Conservation (phyloP, 2,888 invertebrate species). For the Synanthedon formicaeformis region DNA sequence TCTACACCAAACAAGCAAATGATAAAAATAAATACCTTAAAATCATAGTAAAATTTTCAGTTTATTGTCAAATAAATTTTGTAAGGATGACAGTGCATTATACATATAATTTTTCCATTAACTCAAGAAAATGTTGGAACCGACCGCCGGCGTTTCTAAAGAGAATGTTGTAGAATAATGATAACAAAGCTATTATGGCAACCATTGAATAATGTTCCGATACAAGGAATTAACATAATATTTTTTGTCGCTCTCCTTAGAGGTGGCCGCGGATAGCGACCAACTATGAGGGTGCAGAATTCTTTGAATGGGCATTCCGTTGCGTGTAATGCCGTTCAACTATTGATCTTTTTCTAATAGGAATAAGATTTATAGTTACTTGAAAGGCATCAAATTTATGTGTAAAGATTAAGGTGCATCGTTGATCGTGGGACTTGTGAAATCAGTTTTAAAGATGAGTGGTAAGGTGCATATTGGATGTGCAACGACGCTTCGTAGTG, state of each 20-base stretch:
- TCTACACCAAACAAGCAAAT: too few relatives aligned
- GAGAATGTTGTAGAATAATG: conserved; percentile 56
- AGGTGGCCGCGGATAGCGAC: conserved; percentile 67
- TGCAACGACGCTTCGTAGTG: conserved; percentile 2
- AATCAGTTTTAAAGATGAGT: background rate
- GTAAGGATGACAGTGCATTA: too few relatives aligned
- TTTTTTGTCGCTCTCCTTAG: conserved; percentile 63
- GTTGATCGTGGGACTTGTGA: background rate
- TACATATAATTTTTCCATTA: too few relatives aligned
- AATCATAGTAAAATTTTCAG: too few relatives aligned
- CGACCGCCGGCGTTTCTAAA: conserved; percentile 38
- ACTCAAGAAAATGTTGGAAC: too few relatives aligned
- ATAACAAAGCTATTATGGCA: conserved; percentile 66
- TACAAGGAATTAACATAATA: conserved; percentile 65
- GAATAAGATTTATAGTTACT: conserved; percentile 16
- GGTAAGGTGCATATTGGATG: background rate
- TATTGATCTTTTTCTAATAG: conserved; percentile 11
- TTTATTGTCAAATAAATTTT: too few relatives aligned
- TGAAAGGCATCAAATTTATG: conserved; percentile 12
- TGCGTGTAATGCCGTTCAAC: conserved; percentile 6
- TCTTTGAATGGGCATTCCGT: conserved; percentile 58
- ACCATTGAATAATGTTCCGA: conserved; percentile 59
- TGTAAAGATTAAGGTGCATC: conserved; percentile 15
- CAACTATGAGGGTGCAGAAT: conserved; percentile 68
- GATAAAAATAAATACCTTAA: too few relatives aligned